A percentile compares a stretch with the other conserved stretches of the same genome.
These are phyloP conservation scores for Microtus ochrogaster DNA, from an alignment of 2,113 vertebrate genomes.

Conservation along the genomic window DNA sequence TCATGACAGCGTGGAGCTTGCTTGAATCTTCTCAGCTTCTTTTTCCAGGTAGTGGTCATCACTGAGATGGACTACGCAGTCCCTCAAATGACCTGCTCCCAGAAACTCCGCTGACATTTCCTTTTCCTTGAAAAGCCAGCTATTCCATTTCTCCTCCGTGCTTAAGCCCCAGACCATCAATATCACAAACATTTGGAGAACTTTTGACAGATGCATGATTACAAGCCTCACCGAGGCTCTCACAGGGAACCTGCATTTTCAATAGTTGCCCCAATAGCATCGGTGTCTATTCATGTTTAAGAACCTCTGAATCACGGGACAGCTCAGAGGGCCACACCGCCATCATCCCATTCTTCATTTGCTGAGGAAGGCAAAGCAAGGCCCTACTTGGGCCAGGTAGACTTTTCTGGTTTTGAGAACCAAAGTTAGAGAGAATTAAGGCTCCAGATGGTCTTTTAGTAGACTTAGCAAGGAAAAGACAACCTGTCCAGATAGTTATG, in stretches of 20 bases:
- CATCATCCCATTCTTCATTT: not conserved
- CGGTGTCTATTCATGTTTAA: not conserved
- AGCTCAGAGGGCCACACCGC: not conserved
- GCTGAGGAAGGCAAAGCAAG: not conserved
- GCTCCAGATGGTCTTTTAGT: not conserved
- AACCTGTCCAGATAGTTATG: not conserved
- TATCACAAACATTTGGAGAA: not conserved
- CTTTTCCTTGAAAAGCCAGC: not conserved
- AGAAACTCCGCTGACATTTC: not conserved
- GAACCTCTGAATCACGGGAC: not conserved
- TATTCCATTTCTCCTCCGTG: not conserved
- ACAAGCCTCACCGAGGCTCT: not conserved
- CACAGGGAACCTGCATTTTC: not conserved
- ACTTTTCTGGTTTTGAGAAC: not conserved
- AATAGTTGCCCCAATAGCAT: not conserved
- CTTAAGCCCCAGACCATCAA: not conserved
- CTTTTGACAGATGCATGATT: not conserved
- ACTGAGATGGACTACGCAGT: not conserved
- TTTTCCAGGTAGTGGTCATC: constrained; percentile 8
- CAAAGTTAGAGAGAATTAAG: not conserved
- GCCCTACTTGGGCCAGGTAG: not conserved
- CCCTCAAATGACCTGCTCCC: not conserved
- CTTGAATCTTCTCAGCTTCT: not conserved
- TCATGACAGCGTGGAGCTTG: not conserved
- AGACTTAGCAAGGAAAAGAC: not conserved